These are phyloP conservation scores for Gnathonemus longibarbis DNA, from an alignment of 2,113 vertebrate genomes.

Conservation along the genomic window DNA sequence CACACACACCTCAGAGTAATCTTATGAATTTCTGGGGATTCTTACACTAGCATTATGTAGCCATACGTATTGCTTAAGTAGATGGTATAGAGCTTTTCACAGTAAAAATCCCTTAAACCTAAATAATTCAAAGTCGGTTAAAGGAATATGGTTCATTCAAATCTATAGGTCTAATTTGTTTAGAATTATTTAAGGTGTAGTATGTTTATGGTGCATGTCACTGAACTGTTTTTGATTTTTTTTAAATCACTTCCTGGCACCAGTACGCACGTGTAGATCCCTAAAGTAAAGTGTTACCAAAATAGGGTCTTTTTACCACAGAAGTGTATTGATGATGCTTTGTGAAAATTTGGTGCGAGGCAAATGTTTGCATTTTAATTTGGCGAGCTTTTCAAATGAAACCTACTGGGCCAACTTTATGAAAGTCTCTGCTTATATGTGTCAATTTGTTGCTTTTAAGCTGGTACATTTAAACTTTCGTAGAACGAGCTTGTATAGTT, in stretches of 20 bases:
- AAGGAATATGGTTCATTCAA: neutral
- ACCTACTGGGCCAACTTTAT: slow-evolving; percentile 18
- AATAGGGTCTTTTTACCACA: slow-evolving; percentile 21
- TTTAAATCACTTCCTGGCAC: neutral
- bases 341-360: slow-evolving; percentile 12
- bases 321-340: slow-evolving; percentile 10
- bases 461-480: slow-evolving; percentile 21
- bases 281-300: slow-evolving; percentile 23
- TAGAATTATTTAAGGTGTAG: slow-evolving; percentile 7
- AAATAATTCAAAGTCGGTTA: neutral
- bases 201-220: slow-evolving; percentile 12
- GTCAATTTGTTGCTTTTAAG: slow-evolving; percentile 42
- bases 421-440: slow-evolving; percentile 18
- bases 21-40: neutral
- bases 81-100: neutral
- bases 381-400: slow-evolving; percentile 24
- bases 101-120: neutral
- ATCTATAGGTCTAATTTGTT: neutral
- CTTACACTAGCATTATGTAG: slow-evolving; percentile 11
- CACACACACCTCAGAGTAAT: neutral
- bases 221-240: neutral
- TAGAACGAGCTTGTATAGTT: slow-evolving; percentile 30
- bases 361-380: slow-evolving; percentile 25
- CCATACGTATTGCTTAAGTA: neutral
- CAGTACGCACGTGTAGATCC: slow-evolving; percentile 1